These are phyloP conservation scores for Epinotia demarniana DNA, from an alignment of 2,888 invertebrate species.

Conservation along the genomic window DNA sequence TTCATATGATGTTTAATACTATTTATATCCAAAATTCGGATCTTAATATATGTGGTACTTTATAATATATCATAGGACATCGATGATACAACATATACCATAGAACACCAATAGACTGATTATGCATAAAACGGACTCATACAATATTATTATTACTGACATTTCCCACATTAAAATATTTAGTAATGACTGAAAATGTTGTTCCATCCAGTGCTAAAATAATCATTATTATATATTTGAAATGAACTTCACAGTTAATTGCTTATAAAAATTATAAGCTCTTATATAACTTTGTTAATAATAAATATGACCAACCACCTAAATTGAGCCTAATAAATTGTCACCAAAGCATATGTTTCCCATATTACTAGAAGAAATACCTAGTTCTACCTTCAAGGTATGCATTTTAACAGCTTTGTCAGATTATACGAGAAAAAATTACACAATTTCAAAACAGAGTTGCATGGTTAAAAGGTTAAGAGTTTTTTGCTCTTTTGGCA, in stretches of 20 bases:
- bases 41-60: conserved; percentile 15
- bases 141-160: background rate
- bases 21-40: conserved; percentile 36
- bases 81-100: conserved; percentile 10
- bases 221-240: background rate
- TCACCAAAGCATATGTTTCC: background rate
- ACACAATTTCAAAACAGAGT: background rate
- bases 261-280: background rate
- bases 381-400: no score
- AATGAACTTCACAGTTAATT: background rate
- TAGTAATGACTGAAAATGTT: background rate
- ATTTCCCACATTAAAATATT: background rate
- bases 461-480: background rate
- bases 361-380: background rate
- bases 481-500: background rate
- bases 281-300: background rate
- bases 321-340: conserved; percentile 2
- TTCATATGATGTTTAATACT: conserved; percentile 23
- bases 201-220: background rate
- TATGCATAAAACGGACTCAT: conserved; percentile 1
- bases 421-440: background rate
- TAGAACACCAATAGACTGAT: background rate
- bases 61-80: conserved; percentile 22
- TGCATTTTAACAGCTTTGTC: background rate
- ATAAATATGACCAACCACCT: background rate